These are phyloP conservation scores for Agriotes lineatus DNA, from an alignment of 2,888 invertebrate genomes.

Conservation along the genomic window DNA sequence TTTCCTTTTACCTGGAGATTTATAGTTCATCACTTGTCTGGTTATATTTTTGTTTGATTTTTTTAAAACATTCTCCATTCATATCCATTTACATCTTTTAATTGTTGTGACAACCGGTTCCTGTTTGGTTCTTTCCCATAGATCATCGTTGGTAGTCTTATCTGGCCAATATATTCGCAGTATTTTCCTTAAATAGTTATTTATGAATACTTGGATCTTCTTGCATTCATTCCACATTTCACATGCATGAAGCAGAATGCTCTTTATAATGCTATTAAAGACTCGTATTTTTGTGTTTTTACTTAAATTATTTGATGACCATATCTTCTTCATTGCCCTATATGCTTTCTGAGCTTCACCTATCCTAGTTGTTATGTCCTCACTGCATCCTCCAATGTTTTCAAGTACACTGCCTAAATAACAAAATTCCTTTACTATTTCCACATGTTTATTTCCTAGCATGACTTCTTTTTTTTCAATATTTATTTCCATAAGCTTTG, in stretches of 20 bases:
- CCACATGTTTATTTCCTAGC: no score
- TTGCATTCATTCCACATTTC: not conserved
- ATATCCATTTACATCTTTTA: not conserved
- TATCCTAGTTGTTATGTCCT: no score
- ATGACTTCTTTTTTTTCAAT: no score
- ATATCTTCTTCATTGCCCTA: not conserved
- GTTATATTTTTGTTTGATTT: not conserved
- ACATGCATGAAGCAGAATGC: no score
- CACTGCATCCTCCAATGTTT: no score
- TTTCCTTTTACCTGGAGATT: not conserved
- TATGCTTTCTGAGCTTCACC: not conserved
- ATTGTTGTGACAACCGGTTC: not conserved
- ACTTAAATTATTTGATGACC: not conserved
- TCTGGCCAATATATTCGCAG: not conserved
- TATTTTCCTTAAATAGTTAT: no score
- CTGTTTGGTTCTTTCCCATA: conserved; percentile 1
- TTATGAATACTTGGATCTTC: not conserved
- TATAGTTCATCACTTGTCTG: not conserved
- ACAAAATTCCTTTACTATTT: no score
- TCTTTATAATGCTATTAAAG: not conserved
- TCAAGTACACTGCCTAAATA: no score
- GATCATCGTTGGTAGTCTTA: not conserved
- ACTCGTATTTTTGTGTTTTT: not conserved
- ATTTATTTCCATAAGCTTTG: no score
- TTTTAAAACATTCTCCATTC: not conserved